phyloP scores from a whole-genome alignment of 2,113 vertebrate genomes.

The Pelecanoides urinatrix region DNA sequence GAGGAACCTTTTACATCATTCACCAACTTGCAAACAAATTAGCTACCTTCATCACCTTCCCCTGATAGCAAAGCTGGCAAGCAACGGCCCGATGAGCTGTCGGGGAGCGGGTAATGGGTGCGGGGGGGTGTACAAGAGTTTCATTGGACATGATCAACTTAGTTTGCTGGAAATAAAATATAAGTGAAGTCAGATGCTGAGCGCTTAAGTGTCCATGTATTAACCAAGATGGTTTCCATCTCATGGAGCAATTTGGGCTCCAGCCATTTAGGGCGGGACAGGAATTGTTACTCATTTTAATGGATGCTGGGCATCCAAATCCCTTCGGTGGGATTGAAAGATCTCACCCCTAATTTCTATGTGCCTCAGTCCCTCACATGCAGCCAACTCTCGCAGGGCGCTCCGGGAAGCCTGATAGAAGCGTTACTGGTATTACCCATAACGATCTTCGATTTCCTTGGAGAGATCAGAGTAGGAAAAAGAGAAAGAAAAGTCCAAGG shows the following conservation, averaged over 20 bases:
- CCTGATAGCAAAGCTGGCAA: constrained; percentile 23
- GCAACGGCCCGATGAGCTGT: neutral
- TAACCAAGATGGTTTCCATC: constrained; percentile 50
- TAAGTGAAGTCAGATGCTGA: constrained; percentile 49
- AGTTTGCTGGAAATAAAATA: constrained; percentile 53
- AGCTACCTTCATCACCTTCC: constrained; percentile 54
- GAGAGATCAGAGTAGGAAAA: neutral
- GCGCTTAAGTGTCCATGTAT: constrained; percentile 51
- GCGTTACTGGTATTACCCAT: neutral
- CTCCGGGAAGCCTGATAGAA: neutral
- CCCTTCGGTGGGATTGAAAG: neutral
- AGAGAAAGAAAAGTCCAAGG: neutral
- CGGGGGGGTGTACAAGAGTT: neutral
- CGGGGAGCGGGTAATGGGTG: neutral
- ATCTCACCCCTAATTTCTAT: constrained; percentile 1
- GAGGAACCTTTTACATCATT: constrained; percentile 53
- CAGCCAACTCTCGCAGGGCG: neutral
- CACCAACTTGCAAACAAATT: constrained; percentile 60
- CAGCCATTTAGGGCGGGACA: neutral
- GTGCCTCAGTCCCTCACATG: neutral
- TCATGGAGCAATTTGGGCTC: constrained; percentile 12
- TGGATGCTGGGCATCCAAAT: constrained; percentile 50
- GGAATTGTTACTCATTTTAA: constrained; percentile 59
- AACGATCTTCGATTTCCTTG: neutral
- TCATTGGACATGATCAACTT: constrained; percentile 20